These are phyloP conservation scores for Archegozetes longisetosus DNA, from an alignment of 1,140 invertebrate species.

Conservation along the genomic window DNA sequence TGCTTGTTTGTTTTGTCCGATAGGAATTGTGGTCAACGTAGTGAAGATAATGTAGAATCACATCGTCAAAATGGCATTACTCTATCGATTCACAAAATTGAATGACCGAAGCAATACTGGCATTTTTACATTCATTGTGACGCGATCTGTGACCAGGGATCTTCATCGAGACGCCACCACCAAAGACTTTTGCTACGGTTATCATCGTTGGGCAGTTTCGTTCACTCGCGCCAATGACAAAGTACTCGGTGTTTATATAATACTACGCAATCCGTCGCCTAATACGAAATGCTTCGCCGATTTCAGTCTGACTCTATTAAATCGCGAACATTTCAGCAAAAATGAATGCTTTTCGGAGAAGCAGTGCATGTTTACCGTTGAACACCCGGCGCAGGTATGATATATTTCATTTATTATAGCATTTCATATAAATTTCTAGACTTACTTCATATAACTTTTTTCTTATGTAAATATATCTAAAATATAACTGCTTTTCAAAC, in stretches of 20 bases:
- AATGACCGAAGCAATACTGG: constrained; percentile 59
- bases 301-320: constrained; percentile 65
- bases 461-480: too few species aligned
- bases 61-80: constrained; percentile 46
- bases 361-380: constrained; percentile 30
- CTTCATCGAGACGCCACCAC: constrained; percentile 61
- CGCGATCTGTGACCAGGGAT: constrained; percentile 56
- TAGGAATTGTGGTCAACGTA: background rate
- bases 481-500: too few species aligned
- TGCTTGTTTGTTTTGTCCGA: too few species aligned
- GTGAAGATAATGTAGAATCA: background rate
- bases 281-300: constrained; percentile 50
- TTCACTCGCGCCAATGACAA: constrained; percentile 56
- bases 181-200: constrained; percentile 66
- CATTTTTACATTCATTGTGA: constrained; percentile 56
- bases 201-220: constrained; percentile 71
- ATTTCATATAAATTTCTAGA: too few species aligned
- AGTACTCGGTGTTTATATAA: constrained; percentile 60
- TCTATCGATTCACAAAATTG: constrained; percentile 64
- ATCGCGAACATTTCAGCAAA: constrained; percentile 65
- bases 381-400: constrained; percentile 12
- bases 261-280: constrained; percentile 40
- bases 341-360: constrained; percentile 69
- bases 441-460: too few species aligned
- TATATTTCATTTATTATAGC: too few species aligned